Conservation (phyloP, 2,888 invertebrate species). For the Microctonus brassicae region DNA sequence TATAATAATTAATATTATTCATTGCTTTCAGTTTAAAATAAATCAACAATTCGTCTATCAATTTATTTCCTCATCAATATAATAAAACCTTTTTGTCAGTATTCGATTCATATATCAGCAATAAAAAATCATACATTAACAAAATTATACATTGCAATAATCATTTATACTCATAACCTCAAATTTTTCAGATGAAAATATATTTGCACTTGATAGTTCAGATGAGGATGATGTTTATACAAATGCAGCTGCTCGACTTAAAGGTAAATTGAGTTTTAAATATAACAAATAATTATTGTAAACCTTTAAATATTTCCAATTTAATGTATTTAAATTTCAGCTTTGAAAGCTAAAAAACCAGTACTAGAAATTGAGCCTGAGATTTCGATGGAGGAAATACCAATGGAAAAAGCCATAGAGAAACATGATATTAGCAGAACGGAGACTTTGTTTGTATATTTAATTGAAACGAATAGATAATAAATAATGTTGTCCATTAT, state of each 20-base stretch:
- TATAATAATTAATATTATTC: too few species aligned
- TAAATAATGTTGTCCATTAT: neutral
- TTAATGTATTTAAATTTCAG: neutral
- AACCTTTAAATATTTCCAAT: neutral
- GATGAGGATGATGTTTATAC: constrained; percentile 41
- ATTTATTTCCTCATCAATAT: too few species aligned
- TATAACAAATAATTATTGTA: neutral
- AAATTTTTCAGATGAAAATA: neutral
- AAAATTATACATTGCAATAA: too few species aligned
- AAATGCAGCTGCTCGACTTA: constrained; percentile 45
- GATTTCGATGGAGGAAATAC: neutral
- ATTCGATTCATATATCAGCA: too few species aligned
- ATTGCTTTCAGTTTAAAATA: too few species aligned
- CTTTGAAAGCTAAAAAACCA: neutral
- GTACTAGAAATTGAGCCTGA: neutral
- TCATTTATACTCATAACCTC: too few species aligned
- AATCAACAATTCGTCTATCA: too few species aligned
- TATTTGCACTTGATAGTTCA: constrained; percentile 27
- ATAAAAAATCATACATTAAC: too few species aligned
- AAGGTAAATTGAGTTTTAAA: constrained; percentile 36
- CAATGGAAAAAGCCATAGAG: neutral
- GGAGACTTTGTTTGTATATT: neutral
- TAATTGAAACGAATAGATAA: neutral
- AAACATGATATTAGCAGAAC: neutral
- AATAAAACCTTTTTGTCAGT: too few species aligned